Percentiles rank a stretch among this genome's conserved stretches.
These are phyloP conservation scores for Tinea pellionella DNA, from an alignment of 2,888 invertebrate genomes.

Conservation along the genomic window DNA sequence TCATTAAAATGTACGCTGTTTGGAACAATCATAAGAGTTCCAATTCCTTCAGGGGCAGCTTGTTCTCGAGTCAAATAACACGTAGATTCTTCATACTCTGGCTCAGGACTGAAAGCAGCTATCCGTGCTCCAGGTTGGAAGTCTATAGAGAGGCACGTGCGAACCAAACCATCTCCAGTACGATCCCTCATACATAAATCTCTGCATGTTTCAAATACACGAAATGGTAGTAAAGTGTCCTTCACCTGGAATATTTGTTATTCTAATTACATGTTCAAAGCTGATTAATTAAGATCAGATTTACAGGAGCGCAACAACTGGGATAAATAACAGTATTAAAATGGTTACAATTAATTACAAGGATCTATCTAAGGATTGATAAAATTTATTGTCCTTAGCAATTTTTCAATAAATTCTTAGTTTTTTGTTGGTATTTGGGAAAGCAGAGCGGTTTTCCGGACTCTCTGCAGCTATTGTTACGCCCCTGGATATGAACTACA, in stretches of 20 bases:
- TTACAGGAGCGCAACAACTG: too few species aligned
- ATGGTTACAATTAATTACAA: too few species aligned
- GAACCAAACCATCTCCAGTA: conserved; percentile 83
- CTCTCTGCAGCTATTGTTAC: too few species aligned
- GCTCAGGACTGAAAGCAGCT: conserved; percentile 82
- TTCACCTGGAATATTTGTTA: conserved; percentile 65
- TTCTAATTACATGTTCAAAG: too few species aligned
- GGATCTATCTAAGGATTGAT: too few species aligned
- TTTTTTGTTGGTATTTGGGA: too few species aligned
- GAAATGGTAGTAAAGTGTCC: conserved; percentile 86
- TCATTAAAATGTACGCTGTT: conserved; percentile 92
- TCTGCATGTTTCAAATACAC: conserved; percentile 90
- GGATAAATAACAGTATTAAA: too few species aligned
- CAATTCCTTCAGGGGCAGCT: conserved; percentile 88
- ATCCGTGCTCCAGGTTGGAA: conserved; percentile 90
- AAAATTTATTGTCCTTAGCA: too few species aligned
- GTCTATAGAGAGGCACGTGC: conserved; percentile 89
- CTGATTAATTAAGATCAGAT: too few species aligned
- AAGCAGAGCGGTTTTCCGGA: too few species aligned
- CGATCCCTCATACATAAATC: conserved; percentile 86
- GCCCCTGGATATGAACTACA: too few species aligned
- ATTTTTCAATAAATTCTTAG: too few species aligned
- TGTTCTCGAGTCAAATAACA: conserved; percentile 89
- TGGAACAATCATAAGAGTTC: conserved; percentile 87
- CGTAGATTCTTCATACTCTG: conserved; percentile 89